Percentiles rank a stretch among this genome's conserved stretches.
Conservation (phyloP, 2,797 vertebrate species). For the Gallirallus australis region DNA sequence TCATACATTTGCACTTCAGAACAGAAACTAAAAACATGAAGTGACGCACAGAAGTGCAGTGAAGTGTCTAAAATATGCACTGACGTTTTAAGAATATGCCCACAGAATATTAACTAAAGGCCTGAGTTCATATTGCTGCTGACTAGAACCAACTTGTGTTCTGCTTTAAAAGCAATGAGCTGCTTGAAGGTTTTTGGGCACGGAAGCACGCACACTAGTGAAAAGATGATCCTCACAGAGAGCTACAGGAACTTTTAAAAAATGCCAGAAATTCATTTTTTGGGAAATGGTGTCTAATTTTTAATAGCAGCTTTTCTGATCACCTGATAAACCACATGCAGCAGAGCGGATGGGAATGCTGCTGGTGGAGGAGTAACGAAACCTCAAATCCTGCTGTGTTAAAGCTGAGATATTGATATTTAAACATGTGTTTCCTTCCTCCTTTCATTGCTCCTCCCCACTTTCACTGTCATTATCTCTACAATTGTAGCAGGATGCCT, state of each 20-base stretch:
- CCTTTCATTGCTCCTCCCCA: neutral
- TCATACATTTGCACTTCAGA: slow-evolving; percentile 52
- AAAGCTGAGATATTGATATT: neutral
- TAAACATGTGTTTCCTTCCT: neutral
- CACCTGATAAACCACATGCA: neutral
- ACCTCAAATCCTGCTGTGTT: neutral
- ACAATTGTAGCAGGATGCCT: neutral
- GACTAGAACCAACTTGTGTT: neutral
- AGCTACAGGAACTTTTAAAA: neutral
- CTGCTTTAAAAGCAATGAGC: neutral
- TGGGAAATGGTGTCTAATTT: neutral
- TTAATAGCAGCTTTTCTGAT: neutral
- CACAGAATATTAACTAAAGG: slow-evolving; percentile 52
- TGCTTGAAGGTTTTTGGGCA: neutral
- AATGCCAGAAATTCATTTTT: neutral
- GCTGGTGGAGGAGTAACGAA: neutral
- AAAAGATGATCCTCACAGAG: neutral
- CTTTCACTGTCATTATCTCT: neutral
- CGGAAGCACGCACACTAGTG: neutral
- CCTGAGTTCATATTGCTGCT: neutral
- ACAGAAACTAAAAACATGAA: slow-evolving; percentile 42
- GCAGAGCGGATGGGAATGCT: neutral
- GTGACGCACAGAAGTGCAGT: slow-evolving; percentile 34
- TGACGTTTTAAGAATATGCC: slow-evolving; percentile 40
- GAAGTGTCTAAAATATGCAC: slow-evolving; percentile 47